Evolutionary conservation across 2,797 vertebrate species (phyloP).

Genomic region (Ptychadena robeensis): DNA sequence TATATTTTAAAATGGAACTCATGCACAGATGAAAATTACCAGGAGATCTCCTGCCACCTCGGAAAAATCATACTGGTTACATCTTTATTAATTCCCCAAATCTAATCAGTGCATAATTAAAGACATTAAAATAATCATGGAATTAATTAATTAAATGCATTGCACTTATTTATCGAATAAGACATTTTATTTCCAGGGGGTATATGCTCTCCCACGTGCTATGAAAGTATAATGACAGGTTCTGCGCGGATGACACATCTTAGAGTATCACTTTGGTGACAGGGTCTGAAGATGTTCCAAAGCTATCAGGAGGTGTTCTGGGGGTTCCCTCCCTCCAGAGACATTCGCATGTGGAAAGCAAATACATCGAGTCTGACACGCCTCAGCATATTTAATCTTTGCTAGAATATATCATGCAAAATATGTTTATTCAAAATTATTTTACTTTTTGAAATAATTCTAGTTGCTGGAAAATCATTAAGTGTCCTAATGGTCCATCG

Average conservation of each 20-base stretch:
- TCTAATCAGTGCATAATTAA: constrained; percentile 61
- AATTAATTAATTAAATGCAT: constrained; percentile 60
- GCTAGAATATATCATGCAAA: background rate
- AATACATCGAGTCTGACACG: background rate
- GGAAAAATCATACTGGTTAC: constrained; percentile 46
- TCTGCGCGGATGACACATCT: background rate
- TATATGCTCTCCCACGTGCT: constrained; percentile 35
- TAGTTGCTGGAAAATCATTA: no score
- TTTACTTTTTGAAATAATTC: background rate
- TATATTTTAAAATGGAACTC: background rate
- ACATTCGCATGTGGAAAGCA: background rate
- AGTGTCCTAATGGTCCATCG: background rate
- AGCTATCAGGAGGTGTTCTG: background rate
- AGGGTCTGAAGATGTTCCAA: background rate
- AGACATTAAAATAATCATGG: constrained; percentile 60
- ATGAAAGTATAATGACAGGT: constrained; percentile 50
- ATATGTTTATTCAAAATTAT: background rate
- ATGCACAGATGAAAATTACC: constrained; percentile 10
- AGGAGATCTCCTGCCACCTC: constrained; percentile 46
- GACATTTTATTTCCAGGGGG: constrained; percentile 53
- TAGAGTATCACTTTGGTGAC: constrained; percentile 7
- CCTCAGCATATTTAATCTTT: background rate
- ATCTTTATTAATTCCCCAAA: constrained; percentile 58
- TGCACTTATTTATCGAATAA: constrained; percentile 57
- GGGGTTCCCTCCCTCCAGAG: background rate